Evolutionary conservation across 1,140 invertebrate species (phyloP), one percentile per base, ranked within the genome.

Genomic region (Rhagoletis pomonella): DNA sequence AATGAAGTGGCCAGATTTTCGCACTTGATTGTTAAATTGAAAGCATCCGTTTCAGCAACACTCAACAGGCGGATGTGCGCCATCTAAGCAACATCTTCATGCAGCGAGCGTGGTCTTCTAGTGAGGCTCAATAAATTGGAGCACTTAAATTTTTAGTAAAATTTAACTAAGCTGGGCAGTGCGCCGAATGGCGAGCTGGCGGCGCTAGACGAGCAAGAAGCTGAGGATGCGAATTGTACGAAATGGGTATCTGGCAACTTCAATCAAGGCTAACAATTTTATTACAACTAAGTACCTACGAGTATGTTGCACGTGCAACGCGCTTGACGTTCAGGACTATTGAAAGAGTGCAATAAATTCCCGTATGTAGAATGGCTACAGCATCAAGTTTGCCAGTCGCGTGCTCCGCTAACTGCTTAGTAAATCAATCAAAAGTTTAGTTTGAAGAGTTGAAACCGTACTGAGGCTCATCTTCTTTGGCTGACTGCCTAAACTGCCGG

Each of bases 1-100:
- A 81, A 81, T 81, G 73, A 81, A 81, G 73, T 81, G 73, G 73
- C 73, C 73, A 81, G 73, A 50, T 81, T 58, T 81, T 81, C 73
- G 73, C 73, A 81, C 73, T 81, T 55, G 50, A 19, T 42, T n/a
- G n/a, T n/a, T 55, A 81, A 81, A 81, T 81, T 81, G 73, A 81
- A 81, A 58, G 73, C 73, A 81, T n/a, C 73, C 73, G 47, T 81
- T 81, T 81, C 9, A 47, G 44, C 69, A 55, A 50, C 60, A 62
- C 60, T 17, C 60, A 19, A 44, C 64, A 29, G 44, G 67, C 67
- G 12, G 39, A 69, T 47, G 42, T 39, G 73, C 44, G 55, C 55
- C 29, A 29, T 29, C 29, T 29, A 29, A n/a, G 2, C 73, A 81
- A 81, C 73, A 58, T n/a, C 73, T 81, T 50, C 47, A 81, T 55